These are phyloP conservation scores for Dicyrtoma fusca DNA, from an alignment of 2,888 invertebrate genomes.

Conservation along the genomic window DNA sequence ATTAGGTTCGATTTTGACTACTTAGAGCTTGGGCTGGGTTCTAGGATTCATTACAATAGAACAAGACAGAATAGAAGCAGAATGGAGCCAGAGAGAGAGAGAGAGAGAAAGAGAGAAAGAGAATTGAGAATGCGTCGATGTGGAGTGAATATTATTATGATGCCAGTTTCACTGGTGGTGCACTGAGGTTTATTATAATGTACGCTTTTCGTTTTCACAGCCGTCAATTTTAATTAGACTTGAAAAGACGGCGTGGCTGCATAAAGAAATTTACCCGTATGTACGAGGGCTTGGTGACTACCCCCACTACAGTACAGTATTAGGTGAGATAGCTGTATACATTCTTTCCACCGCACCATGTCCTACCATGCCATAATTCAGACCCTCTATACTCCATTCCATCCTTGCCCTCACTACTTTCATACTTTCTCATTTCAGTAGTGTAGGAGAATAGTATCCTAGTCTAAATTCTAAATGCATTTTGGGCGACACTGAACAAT, in stretches of 20 bases:
- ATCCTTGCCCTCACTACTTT: too few species aligned
- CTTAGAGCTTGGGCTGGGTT: too few species aligned
- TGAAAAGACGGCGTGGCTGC: constrained; percentile 41
- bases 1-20: too few species aligned
- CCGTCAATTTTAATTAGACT: constrained; percentile 51
- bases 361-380: too few species aligned
- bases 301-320: background rate
- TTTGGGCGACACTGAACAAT: background rate
- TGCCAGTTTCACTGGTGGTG: constrained; percentile 31
- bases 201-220: constrained; percentile 47
- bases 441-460: too few species aligned
- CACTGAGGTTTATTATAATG: constrained; percentile 40
- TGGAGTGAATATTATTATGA: constrained; percentile 38
- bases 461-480: background rate
- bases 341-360: too few species aligned
- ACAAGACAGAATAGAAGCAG: background rate
- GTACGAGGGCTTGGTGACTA: constrained; percentile 2
- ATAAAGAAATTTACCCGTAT: constrained; percentile 45
- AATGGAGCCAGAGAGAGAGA: constrained; percentile 8
- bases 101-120: constrained; percentile 15
- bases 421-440: too few species aligned
- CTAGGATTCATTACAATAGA: background rate
- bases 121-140: constrained; percentile 39
- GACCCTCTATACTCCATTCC: too few species aligned
- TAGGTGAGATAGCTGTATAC: too few species aligned